Conservation (phyloP, 37 sponge, comb jelly and placozoan genomes). For the Halichondria panicea region DNA sequence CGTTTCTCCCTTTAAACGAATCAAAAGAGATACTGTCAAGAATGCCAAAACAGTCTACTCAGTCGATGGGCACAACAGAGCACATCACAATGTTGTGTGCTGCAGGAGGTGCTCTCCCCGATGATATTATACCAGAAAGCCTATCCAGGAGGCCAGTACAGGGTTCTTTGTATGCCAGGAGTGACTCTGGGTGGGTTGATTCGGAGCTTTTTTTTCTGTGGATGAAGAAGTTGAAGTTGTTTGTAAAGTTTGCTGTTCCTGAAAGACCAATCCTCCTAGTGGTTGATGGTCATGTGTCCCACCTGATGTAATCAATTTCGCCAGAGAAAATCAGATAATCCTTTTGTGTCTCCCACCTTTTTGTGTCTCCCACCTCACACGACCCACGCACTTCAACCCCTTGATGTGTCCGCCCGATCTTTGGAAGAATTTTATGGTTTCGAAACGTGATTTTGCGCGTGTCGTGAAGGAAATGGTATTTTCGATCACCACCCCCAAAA, state of each 20-base stretch:
- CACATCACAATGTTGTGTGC: slow-evolving; percentile 11
- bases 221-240: no score
- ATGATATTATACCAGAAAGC: slow-evolving; percentile 2
- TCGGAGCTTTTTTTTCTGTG: background rate
- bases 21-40: background rate
- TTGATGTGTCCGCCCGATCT: slow-evolving; percentile 38
- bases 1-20: background rate
- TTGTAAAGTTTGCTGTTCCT: slow-evolving; percentile 7
- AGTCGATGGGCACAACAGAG: slow-evolving; percentile 10
- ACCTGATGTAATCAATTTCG: slow-evolving; percentile 20
- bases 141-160: slow-evolving; percentile 16
- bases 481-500: background rate
- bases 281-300: slow-evolving; percentile 72
- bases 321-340: slow-evolving; percentile 28
- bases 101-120: slow-evolving; percentile 4
- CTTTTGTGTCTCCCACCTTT: no score
- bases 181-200: slow-evolving; percentile 10
- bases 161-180: slow-evolving; percentile 7
- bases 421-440: background rate
- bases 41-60: background rate
- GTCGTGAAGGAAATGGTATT: slow-evolving; percentile 4
- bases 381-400: slow-evolving; percentile 49
- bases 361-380: slow-evolving; percentile 68
- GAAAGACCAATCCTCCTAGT: slow-evolving; percentile 47
- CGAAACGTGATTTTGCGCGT: slow-evolving; percentile 6